Base-by-base conservation (phyloP, 2,113 vertebrate species). In the Morone chrysops region DNA sequence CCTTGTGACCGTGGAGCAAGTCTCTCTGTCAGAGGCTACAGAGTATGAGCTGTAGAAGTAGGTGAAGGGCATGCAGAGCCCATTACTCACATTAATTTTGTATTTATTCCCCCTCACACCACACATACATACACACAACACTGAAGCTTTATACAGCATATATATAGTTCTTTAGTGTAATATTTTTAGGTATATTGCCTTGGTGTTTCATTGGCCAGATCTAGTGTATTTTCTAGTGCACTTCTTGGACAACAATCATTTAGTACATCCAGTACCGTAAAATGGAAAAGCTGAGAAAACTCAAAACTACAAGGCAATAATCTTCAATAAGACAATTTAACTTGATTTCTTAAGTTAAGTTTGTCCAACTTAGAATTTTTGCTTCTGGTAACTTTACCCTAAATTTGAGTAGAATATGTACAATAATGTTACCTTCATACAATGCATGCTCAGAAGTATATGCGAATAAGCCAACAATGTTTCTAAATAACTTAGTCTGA, bases 51-150 rank as follows among this genome's bases (percentile, higher is more conserved):
- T 85, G 85, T 88, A 67, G 38, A 83, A 69, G 68, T 45, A 68
- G 87, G 62, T 72, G 80, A 87, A 91, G 85, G 85, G 75, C 88
- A 84, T 78, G 20, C 3, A n/a, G 57, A 85, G 66, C 18, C 50
- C 89, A 89, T 87, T 72, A 73, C 61, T 87, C 82, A 88, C 25
- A 51, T 22, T 41, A 75, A 43, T 62, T 75, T 71, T 70, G 77
- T 59, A 74, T 70, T 74, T 45, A 7, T 75, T 65, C 22, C 36
- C 1, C 54, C 18, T 56, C 40, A 56, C 72, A 56, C 47, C 51
- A 61, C 41, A 40, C 50, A 38, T 18, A 53, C 50, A 71, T 5
- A 59, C 8, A 59, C 45, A 25, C 36, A 41, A 31, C 60, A 48
- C 10, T n/a, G 1, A 22, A 66, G 57, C 63, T 65, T 56, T 47